Conservation (phyloP, 2,113 vertebrate species). For the Gallinago paraguaiae region DNA sequence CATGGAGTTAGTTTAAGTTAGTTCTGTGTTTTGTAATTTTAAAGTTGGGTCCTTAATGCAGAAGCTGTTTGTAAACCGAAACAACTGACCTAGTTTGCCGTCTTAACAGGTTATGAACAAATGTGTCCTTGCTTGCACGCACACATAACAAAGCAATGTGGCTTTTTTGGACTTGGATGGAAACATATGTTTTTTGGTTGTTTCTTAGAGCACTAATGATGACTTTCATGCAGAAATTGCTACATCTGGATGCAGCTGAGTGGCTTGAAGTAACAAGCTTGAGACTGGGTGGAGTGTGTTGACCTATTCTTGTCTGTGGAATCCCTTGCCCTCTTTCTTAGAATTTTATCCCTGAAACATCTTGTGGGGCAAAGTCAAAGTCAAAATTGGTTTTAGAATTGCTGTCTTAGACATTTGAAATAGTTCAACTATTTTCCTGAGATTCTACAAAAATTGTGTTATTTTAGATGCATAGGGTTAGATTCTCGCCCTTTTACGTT, state of each 20-base stretch:
- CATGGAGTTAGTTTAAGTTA: neutral
- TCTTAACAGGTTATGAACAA: neutral
- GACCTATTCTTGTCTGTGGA: neutral
- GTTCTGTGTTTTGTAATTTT: neutral
- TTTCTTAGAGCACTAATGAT: neutral
- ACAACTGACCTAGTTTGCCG: neutral
- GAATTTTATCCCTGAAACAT: neutral
- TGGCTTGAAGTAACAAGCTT: neutral
- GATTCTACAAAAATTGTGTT: neutral
- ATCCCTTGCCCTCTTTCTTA: neutral
- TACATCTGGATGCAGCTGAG: slow-evolving; percentile 4
- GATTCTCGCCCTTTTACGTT: neutral
- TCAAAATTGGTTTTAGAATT: neutral
- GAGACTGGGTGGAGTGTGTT: slow-evolving; percentile 28
- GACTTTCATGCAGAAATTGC: slow-evolving; percentile 20
- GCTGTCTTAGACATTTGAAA: neutral
- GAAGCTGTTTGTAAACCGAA: neutral
- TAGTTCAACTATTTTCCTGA: neutral
- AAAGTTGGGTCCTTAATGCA: neutral
- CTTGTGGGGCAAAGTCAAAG: neutral
- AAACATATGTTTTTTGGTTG: neutral
- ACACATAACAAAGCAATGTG: neutral
- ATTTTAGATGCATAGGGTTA: neutral
- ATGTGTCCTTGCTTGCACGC: neutral
- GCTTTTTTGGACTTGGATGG: neutral